Base-by-base conservation (phyloP, 2,113 vertebrate species). In the Peromyscus polionotus region DNA sequence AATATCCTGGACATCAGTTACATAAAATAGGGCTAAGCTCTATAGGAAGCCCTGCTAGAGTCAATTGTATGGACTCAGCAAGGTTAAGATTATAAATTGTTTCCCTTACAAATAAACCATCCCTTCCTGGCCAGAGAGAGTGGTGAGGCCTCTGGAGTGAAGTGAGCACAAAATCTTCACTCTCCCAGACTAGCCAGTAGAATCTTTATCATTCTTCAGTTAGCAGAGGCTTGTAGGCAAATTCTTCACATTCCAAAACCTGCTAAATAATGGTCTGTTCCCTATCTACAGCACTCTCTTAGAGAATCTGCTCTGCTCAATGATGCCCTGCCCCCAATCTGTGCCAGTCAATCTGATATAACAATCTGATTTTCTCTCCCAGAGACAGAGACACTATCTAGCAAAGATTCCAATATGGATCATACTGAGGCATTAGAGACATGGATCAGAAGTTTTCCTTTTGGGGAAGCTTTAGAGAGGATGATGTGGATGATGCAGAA, bases 181-280 rank as follows among this genome's bases (percentile, higher is more conserved):
- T 94, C 94, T 86, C 86, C 48, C 33, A 94, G 88, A 36, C 20
- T 85, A n/a, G 9, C 73, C n/a, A 9, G 63, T 45, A 81, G 88
- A 81, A 95, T 70, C 54, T 86, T 45, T 39, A 17, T 85, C 86
- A 33, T 81, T 48, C 31, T 88, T 39, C 80, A 26, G 80, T n/a
- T 39, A 61, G 24, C 80, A 61, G 51, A 24, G 24, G 36, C 36
- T 39, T 76, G 39, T 61, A 83, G 20, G 22, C 20, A 61, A 83
- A 39, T 39, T 83, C 80, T 83, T 57, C 70, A 79, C 51, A 86
- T 26, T 0, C 5, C 4, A 61, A 7, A 95, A 61, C n/a, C 17
- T 89, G 72, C 12, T 48, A 22, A 94, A 39, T 84, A 93, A 80
- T 8, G 5, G 36, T n/a, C 9, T 89, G 77, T 17, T 13, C 19